These are phyloP conservation scores for Napeogenes inachia DNA, from an alignment of 2,888 invertebrate species.

Conservation along the genomic window DNA sequence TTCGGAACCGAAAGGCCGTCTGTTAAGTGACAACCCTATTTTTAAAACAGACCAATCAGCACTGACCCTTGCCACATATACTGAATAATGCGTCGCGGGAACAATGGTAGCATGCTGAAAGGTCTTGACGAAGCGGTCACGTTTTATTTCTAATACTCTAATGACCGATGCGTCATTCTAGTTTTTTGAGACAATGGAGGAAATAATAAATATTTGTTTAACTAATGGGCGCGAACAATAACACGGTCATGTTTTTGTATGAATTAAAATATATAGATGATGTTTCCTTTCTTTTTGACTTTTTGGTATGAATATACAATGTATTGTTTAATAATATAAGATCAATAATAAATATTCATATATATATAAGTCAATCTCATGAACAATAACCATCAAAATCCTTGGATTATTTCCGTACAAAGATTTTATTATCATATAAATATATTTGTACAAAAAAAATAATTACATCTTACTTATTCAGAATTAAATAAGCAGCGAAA, in stretches of 20 bases:
- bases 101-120: constrained; percentile 27
- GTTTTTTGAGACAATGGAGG: constrained; percentile 30
- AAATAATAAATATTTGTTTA: constrained; percentile 35
- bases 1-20: constrained; percentile 60
- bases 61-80: constrained; percentile 45
- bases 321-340: no score
- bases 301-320: no score
- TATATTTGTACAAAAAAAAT: no score
- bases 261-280: constrained; percentile 14
- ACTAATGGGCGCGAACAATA: constrained; percentile 32
- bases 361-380: no score
- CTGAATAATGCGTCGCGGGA: constrained; percentile 37
- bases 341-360: no score
- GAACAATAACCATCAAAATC: no score
- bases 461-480: no score
- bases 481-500: not conserved
- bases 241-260: constrained; percentile 23
- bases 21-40: constrained; percentile 70
- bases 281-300: no score
- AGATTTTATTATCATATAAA: no score
- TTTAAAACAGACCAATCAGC: constrained; percentile 50
- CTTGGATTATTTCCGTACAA: no score
- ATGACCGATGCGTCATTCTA: constrained; percentile 37
- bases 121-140: constrained; percentile 29
- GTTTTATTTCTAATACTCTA: constrained; percentile 38